Evolutionary conservation across 2,113 vertebrate genomes (phyloP), one percentile per base, ranked within the genome.

Genomic region (Xenus cinereus): DNA sequence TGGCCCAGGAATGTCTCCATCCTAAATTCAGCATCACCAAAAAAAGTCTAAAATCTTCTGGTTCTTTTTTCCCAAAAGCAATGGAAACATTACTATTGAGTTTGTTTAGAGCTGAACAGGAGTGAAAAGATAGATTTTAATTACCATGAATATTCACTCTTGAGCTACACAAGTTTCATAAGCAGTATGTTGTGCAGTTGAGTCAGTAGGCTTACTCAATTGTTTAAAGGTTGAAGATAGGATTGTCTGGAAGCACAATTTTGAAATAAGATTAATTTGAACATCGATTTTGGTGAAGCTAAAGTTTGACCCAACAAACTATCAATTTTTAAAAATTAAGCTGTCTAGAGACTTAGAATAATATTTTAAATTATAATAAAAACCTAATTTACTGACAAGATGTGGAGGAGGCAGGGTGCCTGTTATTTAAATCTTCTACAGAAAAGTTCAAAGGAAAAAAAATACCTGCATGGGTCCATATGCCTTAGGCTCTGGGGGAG

Each of bases 211-310:
- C 14, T 57, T n/a, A 27, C 6, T 78, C 12, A 50, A 23, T 43
- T 66, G 8, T 56, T 78, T n/a, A 48, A 92, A 76, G 5, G 50
- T 20, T 48, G 41, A 56, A 76, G 10, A 8, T 51, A 27, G 27
- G 39, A 30, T 10, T 62, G 12, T 14, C 16, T 88, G 68, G 18
- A 77, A 77, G 13, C 1, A 2, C 2, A 62, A 23, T 0, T 1
- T 4, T 54, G 10, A 80, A 81, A 60, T 46, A 59, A 71, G 11
- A 50, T 23, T 69, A 41, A 66, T 73, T 54, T 41, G 19, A 28
- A 54, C 13, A 54, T 14, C 9, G 59, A 3, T 69, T 43, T 79
- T n/a, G 45, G 11, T 46, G 51, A 59, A 78, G 26, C 7, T 75
- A 60, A 78, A 90, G 26, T 43, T 64, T 37, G 68, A 37, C 2